Evolutionary conservation across 2,797 vertebrate genomes (phyloP).

Genomic region (Sebastes hubbsi): DNA sequence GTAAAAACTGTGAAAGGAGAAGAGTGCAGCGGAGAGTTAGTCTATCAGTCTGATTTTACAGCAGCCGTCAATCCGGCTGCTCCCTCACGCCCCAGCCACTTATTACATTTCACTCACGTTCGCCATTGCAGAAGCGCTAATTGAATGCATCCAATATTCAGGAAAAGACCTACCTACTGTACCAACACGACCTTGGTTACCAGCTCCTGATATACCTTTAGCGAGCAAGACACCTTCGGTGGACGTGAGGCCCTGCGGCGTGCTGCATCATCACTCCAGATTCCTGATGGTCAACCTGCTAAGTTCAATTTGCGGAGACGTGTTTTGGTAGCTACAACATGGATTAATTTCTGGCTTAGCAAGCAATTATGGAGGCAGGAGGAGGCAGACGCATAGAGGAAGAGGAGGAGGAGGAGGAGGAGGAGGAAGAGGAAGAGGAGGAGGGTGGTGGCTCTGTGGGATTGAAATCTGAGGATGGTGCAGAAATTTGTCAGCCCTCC

Average conservation of each 20-base stretch:
- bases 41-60: conserved; percentile 31
- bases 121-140: conserved; percentile 39
- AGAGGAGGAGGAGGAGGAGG: not conserved
- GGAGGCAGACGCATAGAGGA: not conserved
- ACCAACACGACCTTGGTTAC: conserved; percentile 53
- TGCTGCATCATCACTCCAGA: conserved; percentile 44
- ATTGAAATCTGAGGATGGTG: conserved; percentile 53
- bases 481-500: conserved; percentile 69
- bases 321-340: conserved; percentile 36
- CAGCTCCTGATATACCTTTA: not conserved
- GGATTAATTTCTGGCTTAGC: conserved; percentile 57
- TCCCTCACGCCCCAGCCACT: conserved; percentile 6
- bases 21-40: not conserved
- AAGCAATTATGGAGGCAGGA: conserved; percentile 34
- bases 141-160: conserved; percentile 60
- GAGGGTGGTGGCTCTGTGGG: not conserved
- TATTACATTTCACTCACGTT: conserved; percentile 56
- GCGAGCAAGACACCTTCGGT: not conserved
- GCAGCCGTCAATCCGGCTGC: conserved; percentile 21
- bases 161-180: conserved; percentile 20
- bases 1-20: conserved; percentile 69
- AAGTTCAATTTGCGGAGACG: conserved; percentile 34
- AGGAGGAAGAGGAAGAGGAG: not conserved
- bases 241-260: not conserved
- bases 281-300: conserved; percentile 30